These are phyloP conservation scores for Platanista minor DNA, from an alignment of 2,113 vertebrate genomes.

Conservation along the genomic window DNA sequence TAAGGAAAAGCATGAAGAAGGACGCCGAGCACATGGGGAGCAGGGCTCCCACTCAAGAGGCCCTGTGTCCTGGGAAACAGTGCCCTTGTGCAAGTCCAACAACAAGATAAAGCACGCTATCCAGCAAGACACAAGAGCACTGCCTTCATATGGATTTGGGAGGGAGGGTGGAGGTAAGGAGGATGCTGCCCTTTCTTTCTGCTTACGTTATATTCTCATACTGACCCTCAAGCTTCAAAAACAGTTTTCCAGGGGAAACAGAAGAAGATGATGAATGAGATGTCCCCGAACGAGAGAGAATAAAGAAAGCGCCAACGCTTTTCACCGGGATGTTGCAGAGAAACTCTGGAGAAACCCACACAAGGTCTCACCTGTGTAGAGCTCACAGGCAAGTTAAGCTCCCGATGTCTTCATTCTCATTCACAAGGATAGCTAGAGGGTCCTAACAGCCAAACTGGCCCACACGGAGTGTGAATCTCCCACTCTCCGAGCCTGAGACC, in stretches of 20 bases:
- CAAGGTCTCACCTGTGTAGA: neutral
- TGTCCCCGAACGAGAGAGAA: neutral
- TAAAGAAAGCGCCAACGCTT: neutral
- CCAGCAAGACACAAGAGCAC: neutral
- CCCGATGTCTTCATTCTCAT: neutral
- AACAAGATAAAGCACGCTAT: neutral
- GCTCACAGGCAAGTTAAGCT: neutral
- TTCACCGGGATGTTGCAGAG: neutral
- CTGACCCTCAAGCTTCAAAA: neutral
- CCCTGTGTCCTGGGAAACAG: neutral
- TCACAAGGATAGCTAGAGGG: neutral
- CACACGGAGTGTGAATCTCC: fast-evolving
- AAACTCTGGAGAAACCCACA: neutral
- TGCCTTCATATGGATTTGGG: neutral
- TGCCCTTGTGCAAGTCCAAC: neutral
- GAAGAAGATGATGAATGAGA: neutral
- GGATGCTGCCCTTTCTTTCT: neutral
- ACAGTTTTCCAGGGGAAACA: neutral
- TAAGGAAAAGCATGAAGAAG: neutral
- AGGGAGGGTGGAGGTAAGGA: neutral
- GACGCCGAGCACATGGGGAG: no score
- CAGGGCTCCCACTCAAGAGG: neutral
- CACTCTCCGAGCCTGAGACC: no score
- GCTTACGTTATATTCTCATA: neutral
- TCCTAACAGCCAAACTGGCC: neutral